Base-by-base conservation (phyloP, 2,797 vertebrate species). In the Amniataba percoides region DNA sequence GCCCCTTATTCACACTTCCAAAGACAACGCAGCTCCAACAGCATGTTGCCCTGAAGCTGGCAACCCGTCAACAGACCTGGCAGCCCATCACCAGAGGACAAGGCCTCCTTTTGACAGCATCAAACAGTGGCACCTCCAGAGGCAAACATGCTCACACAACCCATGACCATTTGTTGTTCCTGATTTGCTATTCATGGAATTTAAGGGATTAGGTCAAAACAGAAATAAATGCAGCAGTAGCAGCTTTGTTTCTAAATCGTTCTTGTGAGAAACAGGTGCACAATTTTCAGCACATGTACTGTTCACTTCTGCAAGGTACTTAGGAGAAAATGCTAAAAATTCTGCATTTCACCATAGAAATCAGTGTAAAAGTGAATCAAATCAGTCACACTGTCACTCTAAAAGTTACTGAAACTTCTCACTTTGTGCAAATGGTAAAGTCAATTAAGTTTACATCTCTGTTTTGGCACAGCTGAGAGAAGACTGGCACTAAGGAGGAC, bases 361-460 rank as follows among this genome's bases (percentile, higher is more conserved):
- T 55, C 31, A n/a, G 7, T 13, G 13, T 23, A 40, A 45, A 73
- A 23, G 45, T 34, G 1, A 53, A 48, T 67, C 2, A 36, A 63
- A 65, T 46, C n/a, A 39, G 27, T 52, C 40, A 53, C 43, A 65
- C 16, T 36, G 49, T 25, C 58, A 52, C 57, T 43, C 21, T 14
- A 69, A 55, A 64, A 69, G 49, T 42, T 53, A 77, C 78, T 65
- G 62, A 75, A 82, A 73, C 49, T 56, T 59, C 45, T 87, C n/a
- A 51, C 66, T 72, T 88, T 87, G 78, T 72, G 63, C 57, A 64
- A 86, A 85, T 74, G 64, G 86, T 83, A 75, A 84, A 96, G 95
- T 96, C 95, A 95, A 96, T 97, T 96, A 96, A 96, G 95, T 95
- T 96, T 95, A 95, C 95, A 95, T 96, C 95, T 97, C 94, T 95